Evolutionary conservation across 2,797 vertebrate species (phyloP), one percentile per base, ranked within the genome.

Genomic region (Melopsittacus undulatus): DNA sequence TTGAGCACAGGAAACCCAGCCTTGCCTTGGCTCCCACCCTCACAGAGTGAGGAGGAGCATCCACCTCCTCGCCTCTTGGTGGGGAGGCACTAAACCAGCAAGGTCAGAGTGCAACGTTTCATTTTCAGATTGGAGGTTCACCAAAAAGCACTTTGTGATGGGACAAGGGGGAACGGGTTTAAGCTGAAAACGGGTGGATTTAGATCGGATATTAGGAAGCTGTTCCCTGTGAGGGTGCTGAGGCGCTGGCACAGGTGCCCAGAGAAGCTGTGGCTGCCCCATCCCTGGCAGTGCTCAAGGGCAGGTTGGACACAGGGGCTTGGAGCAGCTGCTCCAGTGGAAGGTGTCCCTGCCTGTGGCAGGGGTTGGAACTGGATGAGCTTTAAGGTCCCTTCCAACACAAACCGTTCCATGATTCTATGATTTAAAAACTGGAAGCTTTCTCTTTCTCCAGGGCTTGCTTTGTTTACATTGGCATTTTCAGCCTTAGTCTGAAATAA

Each of bases 41-140:
- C 16, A 0, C 14, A 2, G n/a, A 3, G 29, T 0, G 48, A 19
- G 24, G 19, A 49, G 42, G 48, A 56, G 12, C 54, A 6, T 2
- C 36, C 10, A 1, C 29, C 83, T 7, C 22, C 54, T 21, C 3
- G 1, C 34, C 52, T 7, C 20, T 4, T 1, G 1, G 2, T 2
- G 43, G 57, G 1, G 45, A 52, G 38, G 34, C 66, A 56, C 46
- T 23, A 7, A 15, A 36, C 43, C 59, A 22, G 73, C 40, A 7
- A 5, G 17, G 59, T 16, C 46, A 5, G 76, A 5, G 19, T 43
- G 73, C 46, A 30, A 13, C 0, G 15, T 72, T 64, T 42, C 38
- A 0, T 3, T 32, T 64, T 29, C 10, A 46, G 13, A 5, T 77
- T 21, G 30, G 34, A 36, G 51, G 43, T 3, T 32, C 22, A 5